Evolutionary conservation across 64 coral and sea anemone species (phyloP), one percentile per base, ranked within the genome.

Genomic region (Hydrozoanthus tunicans): DNA sequence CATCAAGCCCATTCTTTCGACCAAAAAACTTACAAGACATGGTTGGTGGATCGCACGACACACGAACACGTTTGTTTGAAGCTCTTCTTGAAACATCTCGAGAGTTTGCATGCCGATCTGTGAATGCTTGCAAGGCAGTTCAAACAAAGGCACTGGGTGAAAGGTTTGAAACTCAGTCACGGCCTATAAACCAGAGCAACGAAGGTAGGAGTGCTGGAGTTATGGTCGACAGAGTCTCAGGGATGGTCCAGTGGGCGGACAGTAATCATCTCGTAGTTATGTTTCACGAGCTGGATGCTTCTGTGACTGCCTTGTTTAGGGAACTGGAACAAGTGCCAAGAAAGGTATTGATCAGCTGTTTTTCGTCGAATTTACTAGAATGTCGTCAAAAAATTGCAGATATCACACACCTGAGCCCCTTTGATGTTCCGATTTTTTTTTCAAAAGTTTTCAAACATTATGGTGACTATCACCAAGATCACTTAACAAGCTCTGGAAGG

Each of bases 101-200:
- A 52, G 93, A 93, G 32, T 98, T 98, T 91, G 96, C 96, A 58
- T 79, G 75, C 58, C 86, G 96, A 12, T 95, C 93, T 15, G 79
- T 98, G 6, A 58, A 80, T 57, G 82, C 81, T 0, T 98, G 91
- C 51, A 93, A 93, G 23, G 89, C 77, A 56, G 90, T 79, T 3
- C 90, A 92, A 64, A 14, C 91, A 12, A 85, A 92, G 9, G 93
- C 96, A 15, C 73, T 92, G 32, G 72, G 57, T 26, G 76, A 89
- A 6, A 61, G 86, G 17, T 60, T 70, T 14, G 81, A 75, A 43
- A 58, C 24, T 8, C 80, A 90, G 9, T 26, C 80, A 6, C 51
- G 73, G 2, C 90, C 83, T n/a, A 81, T 77, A 69, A 92, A 74
- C 51, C 78, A 71, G 51, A 13, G 64, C 3, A 27, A 51, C 6